Conservation (phyloP, 2,888 invertebrate species). For the Caradrina clavipalpis region DNA sequence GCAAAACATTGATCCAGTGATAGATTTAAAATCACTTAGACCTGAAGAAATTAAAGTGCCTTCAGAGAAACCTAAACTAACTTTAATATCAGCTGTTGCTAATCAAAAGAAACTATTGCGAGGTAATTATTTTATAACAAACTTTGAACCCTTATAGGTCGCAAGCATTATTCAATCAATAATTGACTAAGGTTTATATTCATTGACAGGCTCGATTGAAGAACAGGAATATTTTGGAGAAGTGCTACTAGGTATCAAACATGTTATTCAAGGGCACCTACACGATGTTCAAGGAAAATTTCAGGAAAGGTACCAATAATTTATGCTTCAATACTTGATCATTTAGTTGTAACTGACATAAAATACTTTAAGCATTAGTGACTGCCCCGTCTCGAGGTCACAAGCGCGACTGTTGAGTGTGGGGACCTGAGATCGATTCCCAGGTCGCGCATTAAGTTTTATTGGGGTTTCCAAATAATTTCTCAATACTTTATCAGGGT, state of each 20-base stretch:
- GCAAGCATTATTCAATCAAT: conserved; percentile 32
- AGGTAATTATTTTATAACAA: conserved; percentile 77
- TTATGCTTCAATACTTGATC: too few species aligned
- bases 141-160: not conserved
- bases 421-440: too few species aligned
- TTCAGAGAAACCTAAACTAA: conserved; percentile 90
- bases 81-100: conserved; percentile 90
- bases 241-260: conserved; percentile 94
- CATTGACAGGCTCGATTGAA: conserved; percentile 91
- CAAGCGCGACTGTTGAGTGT: too few species aligned
- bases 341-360: too few species aligned
- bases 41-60: conserved; percentile 90
- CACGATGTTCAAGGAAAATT: conserved; percentile 94
- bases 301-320: conserved; percentile 88
- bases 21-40: conserved; percentile 83
- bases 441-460: too few species aligned
- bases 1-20: conserved; percentile 77
- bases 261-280: conserved; percentile 94
- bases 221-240: conserved; percentile 96
- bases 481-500: not conserved
- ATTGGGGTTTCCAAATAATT: too few species aligned
- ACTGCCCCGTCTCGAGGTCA: too few species aligned
- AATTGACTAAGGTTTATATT: conserved; percentile 64
- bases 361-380: too few species aligned
- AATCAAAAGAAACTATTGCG: conserved; percentile 91